Evolutionary conservation across 2,797 vertebrate species (phyloP).

Genomic region (Schizothorax lantsangensis): DNA sequence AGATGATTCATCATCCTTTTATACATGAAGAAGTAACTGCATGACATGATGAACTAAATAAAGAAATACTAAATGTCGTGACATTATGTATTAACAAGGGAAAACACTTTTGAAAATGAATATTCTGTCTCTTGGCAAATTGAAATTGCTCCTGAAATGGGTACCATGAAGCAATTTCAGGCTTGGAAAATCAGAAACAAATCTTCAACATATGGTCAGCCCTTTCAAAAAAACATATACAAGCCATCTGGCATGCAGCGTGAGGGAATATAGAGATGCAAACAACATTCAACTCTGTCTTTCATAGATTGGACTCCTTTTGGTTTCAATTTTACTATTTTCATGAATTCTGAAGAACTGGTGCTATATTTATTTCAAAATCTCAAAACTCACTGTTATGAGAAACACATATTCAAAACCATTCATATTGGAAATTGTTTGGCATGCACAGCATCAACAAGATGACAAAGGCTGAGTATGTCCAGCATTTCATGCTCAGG

Average conservation of each 20-base stretch:
- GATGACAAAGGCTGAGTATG: neutral
- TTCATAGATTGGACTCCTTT: neutral
- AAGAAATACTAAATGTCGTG: neutral
- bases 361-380: neutral
- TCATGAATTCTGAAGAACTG: neutral
- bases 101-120: neutral
- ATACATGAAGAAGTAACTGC: neutral
- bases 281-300: neutral
- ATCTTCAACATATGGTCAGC: conserved; percentile 8
- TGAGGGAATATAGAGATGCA: neutral
- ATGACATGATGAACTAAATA: neutral
- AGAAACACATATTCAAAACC: neutral
- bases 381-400: neutral
- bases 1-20: neutral
- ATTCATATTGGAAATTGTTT: neutral
- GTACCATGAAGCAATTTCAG: neutral
- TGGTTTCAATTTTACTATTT: neutral
- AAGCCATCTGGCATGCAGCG: conserved; percentile 15
- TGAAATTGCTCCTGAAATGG: neutral
- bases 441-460: neutral
- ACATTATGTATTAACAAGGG: neutral
- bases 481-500: neutral
- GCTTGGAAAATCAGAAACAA: conserved; percentile 1
- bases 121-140: neutral
- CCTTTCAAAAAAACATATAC: neutral